Evolutionary conservation across 2,888 invertebrate species (phyloP).

Genomic region (Eilema griseolum): DNA sequence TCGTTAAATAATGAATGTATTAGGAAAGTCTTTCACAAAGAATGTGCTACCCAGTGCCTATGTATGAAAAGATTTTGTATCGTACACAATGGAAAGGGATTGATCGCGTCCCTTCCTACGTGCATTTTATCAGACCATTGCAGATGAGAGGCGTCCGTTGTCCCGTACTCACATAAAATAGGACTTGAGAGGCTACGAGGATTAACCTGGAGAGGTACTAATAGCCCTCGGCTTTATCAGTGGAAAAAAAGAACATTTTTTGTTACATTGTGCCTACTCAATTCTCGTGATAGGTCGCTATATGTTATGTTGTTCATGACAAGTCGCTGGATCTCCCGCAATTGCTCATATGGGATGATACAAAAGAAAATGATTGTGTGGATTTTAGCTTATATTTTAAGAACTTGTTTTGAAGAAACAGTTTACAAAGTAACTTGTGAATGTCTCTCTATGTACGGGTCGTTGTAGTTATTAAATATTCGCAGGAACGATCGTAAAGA

Average conservation of each 20-base stretch:
- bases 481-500: background rate
- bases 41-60: constrained; percentile 45
- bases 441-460: background rate
- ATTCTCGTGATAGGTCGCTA: constrained; percentile 20
- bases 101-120: constrained; percentile 63
- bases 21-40: constrained; percentile 51
- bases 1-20: constrained; percentile 20
- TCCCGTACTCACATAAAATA: constrained; percentile 57
- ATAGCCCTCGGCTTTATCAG: constrained; percentile 44
- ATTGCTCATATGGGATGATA: constrained; percentile 12
- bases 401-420: background rate
- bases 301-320: constrained; percentile 17
- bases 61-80: constrained; percentile 59
- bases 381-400: background rate
- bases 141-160: constrained; percentile 62
- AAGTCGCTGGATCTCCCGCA: constrained; percentile 9
- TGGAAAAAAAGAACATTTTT: constrained; percentile 23
- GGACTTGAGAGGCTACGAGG: constrained; percentile 54
- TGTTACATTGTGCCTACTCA: constrained; percentile 20
- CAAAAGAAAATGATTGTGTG: constrained; percentile 1
- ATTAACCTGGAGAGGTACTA: constrained; percentile 60
- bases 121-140: constrained; percentile 65
- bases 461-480: background rate
- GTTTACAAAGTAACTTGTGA: background rate
- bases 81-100: constrained; percentile 64